Evolutionary conservation across 2,888 invertebrate species (phyloP).

Genomic region (Andricus quercusramuli): DNA sequence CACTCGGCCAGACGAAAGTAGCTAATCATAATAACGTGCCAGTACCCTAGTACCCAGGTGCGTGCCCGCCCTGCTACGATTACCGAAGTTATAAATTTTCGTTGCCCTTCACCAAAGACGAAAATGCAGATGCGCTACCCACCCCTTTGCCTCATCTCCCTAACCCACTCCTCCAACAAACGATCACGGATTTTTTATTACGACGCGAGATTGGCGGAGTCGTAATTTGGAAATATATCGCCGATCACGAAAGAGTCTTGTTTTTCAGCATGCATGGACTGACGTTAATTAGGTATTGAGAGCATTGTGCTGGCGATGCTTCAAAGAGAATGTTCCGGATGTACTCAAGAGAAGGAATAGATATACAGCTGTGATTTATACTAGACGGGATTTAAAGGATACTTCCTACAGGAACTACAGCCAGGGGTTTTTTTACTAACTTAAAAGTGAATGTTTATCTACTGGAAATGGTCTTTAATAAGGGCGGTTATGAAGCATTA

Average conservation of each 20-base stretch:
- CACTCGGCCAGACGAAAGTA: slow-evolving; percentile 74
- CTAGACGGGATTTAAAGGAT: not conserved
- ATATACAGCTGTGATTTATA: not conserved
- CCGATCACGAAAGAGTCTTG: not conserved
- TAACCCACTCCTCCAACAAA: slow-evolving; percentile 5
- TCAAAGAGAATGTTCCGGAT: not conserved
- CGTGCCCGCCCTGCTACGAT: slow-evolving; percentile 71
- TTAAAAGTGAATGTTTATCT: not conserved
- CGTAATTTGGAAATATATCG: not conserved
- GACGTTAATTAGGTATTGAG: not conserved
- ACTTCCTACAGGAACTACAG: not conserved
- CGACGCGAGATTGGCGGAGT: not conserved
- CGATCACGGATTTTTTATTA: not conserved
- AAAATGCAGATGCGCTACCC: slow-evolving; percentile 23
- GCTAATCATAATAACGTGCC: slow-evolving; percentile 77
- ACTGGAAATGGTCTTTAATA: not conserved
- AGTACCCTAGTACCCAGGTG: slow-evolving; percentile 71
- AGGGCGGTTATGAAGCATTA: not conserved
- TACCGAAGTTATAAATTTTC: slow-evolving; percentile 74
- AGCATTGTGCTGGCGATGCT: not conserved
- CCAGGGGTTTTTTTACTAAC: not conserved
- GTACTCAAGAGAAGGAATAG: not conserved
- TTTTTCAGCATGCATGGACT: not conserved
- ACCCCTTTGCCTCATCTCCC: not conserved
- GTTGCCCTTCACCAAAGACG: slow-evolving; percentile 61